Base-by-base conservation (phyloP, 2,888 invertebrate species). In the Caradrina kadenii region DNA sequence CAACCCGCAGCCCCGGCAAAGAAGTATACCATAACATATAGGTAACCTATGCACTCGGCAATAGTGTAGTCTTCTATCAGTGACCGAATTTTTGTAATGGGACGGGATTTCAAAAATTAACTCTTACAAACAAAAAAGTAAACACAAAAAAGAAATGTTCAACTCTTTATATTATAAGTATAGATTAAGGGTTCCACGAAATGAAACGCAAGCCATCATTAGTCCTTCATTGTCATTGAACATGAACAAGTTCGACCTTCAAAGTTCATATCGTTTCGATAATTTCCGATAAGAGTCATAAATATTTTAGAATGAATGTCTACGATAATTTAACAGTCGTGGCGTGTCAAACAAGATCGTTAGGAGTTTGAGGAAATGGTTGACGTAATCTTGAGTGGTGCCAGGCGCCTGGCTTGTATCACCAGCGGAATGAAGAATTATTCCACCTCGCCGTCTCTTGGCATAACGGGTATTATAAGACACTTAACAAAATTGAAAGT, bases 331-430 rank as follows among this genome's bases (percentile, higher is more conserved):
- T 61, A 39, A 67, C 59, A 31, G 42, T 42, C 50, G 53, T 45
- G 21, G 17, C 35, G 31, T 54, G 49, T 54, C 49, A 42, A 39
- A 49, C 39, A 19, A 26, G 17, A 26, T 15, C 31, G 22, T 56
- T 45, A 3, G 31, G 55, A 76, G 48, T 63, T 63, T n/a, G 13
- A 21, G 52, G 22, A 50, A 52, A 58, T 15, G 45, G 21, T 53
- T 69, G 64, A 73, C 56, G 39, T 70, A 70, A 82, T 68, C 64
- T 65, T 60, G 52, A 70, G 50, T 21, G 19, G 13, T 71, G 63
- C n/a, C 63, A 54, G 17, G 39, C 39, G 11, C 13, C 19, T 26
- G 26, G 19, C 48, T 54, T 60, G 42, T 64, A 22, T 63, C 26
- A 60, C 11, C n/a, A 48, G 15, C 15, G 21, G 21, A 22, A 19